These are phyloP conservation scores for Triops cancriformis DNA, from an alignment of 1,140 invertebrate genomes.

Conservation along the genomic window DNA sequence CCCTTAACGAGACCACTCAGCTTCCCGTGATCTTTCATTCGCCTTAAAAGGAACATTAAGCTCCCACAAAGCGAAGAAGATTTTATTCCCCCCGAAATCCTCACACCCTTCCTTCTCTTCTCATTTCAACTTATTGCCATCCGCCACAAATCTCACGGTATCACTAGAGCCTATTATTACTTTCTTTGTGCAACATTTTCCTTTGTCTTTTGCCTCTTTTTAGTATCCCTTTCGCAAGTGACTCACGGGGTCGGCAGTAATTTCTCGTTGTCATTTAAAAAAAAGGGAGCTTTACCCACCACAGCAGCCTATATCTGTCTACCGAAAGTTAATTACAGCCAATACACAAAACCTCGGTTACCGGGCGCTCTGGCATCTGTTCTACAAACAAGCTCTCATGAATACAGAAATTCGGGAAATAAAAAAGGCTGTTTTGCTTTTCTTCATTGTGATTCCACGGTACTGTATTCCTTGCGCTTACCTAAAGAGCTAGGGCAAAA, in stretches of 20 bases:
- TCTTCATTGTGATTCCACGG: background rate
- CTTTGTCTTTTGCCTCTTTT: background rate
- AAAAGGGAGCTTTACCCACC: too few species aligned
- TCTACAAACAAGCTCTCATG: background rate
- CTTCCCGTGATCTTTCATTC: background rate
- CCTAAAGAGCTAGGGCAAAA: background rate
- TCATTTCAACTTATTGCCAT: background rate
- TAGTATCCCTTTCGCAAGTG: background rate
- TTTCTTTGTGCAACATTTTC: background rate
- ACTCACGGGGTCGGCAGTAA: background rate
- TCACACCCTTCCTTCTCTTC: background rate
- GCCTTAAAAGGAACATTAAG: background rate
- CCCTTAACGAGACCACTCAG: conserved; percentile 1
- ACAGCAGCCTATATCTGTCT: too few species aligned
- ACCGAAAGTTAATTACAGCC: background rate
- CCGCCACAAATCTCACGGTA: conserved; percentile 9
- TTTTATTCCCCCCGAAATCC: background rate
- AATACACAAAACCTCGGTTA: background rate
- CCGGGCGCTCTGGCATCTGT: background rate
- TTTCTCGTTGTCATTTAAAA: too few species aligned
- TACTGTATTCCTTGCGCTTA: background rate
- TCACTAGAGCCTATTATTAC: background rate
- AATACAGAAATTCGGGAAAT: background rate
- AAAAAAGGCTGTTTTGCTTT: background rate
- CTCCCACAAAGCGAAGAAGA: background rate